These are phyloP conservation scores for Budorcas taxicolor DNA, from an alignment of 2,113 vertebrate genomes.

Conservation along the genomic window DNA sequence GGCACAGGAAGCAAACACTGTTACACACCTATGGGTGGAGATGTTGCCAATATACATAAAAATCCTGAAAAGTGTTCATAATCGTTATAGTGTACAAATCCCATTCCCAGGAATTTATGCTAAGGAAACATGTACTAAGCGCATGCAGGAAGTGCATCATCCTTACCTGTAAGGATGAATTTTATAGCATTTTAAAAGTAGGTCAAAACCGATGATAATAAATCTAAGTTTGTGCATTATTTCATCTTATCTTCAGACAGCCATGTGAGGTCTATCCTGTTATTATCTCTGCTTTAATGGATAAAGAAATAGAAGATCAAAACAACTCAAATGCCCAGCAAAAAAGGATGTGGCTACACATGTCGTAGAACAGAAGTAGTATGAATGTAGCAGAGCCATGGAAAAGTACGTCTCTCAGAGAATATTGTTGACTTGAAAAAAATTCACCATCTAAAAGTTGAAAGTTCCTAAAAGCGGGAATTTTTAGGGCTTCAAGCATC, in stretches of 20 bases:
- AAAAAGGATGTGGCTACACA: neutral
- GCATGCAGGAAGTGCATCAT: neutral
- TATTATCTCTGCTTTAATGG: neutral
- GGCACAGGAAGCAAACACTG: neutral
- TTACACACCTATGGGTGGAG: neutral
- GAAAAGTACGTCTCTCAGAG: neutral
- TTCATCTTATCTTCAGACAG: constrained; percentile 14
- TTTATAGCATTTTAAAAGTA: neutral
- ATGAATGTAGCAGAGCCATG: neutral
- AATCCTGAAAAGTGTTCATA: neutral
- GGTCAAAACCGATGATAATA: constrained; percentile 27
- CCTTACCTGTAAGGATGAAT: neutral
- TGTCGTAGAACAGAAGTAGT: neutral
- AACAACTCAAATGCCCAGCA: neutral
- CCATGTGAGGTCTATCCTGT: neutral
- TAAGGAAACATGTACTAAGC: neutral
- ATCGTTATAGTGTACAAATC: neutral
- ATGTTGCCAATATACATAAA: neutral
- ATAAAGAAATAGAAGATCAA: neutral
- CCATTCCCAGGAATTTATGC: neutral
- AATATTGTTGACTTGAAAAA: neutral
- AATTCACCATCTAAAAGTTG: neutral
- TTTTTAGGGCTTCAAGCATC: neutral
- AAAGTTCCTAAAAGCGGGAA: neutral
- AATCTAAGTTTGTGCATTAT: constrained; percentile 23